Percentiles rank a stretch among this genome's conserved stretches.
Evolutionary conservation across 2,888 invertebrate genomes (phyloP).

Genomic region (Pachycephus smyrnensis): DNA sequence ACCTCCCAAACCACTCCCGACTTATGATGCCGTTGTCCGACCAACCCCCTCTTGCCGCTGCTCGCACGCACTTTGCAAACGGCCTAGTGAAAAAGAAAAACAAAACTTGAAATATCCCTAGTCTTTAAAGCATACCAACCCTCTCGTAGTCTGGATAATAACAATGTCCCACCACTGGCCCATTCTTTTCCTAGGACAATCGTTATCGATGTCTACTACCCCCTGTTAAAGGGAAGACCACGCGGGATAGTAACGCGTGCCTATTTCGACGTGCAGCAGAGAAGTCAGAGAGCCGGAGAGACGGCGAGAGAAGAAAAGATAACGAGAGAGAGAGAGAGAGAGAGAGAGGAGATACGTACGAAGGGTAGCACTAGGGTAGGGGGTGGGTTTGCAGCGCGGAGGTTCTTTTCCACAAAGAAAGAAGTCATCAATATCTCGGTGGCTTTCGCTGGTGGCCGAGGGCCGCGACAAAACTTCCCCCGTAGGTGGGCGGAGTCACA

Average conservation of each 20-base stretch:
- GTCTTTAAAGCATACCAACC: neutral
- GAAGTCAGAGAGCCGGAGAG: neutral
- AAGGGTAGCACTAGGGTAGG: neutral
- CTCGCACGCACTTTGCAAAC: slow-evolving; percentile 43
- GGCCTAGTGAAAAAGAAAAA: slow-evolving; percentile 42
- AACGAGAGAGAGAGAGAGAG: slow-evolving; percentile 10
- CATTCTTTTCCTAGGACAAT: neutral
- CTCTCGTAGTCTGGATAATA: neutral
- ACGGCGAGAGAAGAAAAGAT: slow-evolving; percentile 16
- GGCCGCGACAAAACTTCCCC: slow-evolving; percentile 53
- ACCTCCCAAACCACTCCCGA: slow-evolving; percentile 59
- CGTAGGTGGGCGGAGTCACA: slow-evolving; percentile 64
- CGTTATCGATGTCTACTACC: neutral
- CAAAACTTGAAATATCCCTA: slow-evolving; percentile 13
- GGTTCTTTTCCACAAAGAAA: slow-evolving; percentile 36
- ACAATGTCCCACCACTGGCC: neutral
- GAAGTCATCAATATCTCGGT: slow-evolving; percentile 64
- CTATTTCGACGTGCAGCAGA: neutral
- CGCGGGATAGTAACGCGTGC: neutral
- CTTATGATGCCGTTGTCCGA: slow-evolving; percentile 64
- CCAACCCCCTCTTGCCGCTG: slow-evolving; percentile 53
- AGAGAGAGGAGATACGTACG: slow-evolving; percentile 7
- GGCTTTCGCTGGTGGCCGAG: slow-evolving; percentile 57
- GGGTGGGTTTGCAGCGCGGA: slow-evolving; percentile 5
- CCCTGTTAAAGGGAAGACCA: neutral